Evolutionary conservation across 1,140 invertebrate genomes (phyloP), one percentile per base, ranked within the genome.

Genomic region (Agrilus planipennis): DNA sequence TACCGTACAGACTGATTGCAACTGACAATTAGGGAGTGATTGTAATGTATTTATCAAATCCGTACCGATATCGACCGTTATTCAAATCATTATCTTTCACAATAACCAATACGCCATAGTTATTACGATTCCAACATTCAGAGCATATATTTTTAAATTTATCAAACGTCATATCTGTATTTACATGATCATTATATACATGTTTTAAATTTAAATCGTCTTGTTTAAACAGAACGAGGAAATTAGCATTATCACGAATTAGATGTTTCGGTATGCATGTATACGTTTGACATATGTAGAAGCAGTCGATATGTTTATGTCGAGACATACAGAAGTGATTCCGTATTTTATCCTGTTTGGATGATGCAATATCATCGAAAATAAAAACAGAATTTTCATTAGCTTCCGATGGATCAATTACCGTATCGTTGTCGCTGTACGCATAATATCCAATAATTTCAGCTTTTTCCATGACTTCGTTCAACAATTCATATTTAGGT

Each of bases 241-340:
- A 49, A 47, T 65, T 64, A 5, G 54, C 50, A 52, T 62, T 65
- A 47, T 64, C 58, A 18, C 57, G 41, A 22, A 64, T 44, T 10
- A 65, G 36, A 44, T 63, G 57, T 54, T 66, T 66, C 5, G 56
- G 56, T 23, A 63, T 58, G 30, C 44, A 42, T 10, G 53, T 44
- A 44, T 62, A 64, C n/a, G 58, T 57, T 52, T 62, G 58, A 47
- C 36, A 53, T 15, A 65, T 39, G 51, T 60, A 66, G 40, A 65
- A 64, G 46, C 47, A 48, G 47, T 65, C 58, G 22, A 60, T 49
- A 34, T 55, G 34, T 23, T 52, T 53, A 55, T 63, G 60, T 38
- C 58, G 34, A 1, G 54, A 55, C 16, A 32, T 32, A 17, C 23
- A 41, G 21, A 32, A 41, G 46, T 52, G 23, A 10, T 42, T 4